These are phyloP conservation scores for Tragelaphus scriptus DNA, from an alignment of 2,113 vertebrate species.

Conservation along the genomic window DNA sequence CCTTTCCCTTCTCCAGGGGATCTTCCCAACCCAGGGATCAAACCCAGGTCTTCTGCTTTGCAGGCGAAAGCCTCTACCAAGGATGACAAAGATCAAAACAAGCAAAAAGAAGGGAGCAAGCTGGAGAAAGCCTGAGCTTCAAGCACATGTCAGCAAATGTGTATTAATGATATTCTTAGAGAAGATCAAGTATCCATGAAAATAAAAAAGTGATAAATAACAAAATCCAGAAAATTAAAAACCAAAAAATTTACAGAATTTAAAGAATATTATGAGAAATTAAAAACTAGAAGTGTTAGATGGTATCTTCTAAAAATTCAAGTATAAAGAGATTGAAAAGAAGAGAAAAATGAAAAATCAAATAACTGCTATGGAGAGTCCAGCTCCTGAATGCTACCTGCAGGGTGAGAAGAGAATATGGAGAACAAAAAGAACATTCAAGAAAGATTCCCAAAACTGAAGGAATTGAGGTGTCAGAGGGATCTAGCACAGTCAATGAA, in stretches of 20 bases:
- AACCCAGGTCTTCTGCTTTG: not conserved
- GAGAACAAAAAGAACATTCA: not conserved
- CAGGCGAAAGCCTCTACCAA: not conserved
- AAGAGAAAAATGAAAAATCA: not conserved
- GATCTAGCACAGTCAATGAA: not conserved
- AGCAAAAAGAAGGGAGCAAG: not conserved
- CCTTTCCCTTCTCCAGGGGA: not conserved
- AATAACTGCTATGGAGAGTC: not conserved
- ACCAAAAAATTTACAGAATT: not conserved
- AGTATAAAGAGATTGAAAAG: not conserved
- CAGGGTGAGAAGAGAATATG: not conserved
- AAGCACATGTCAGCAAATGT: not conserved
- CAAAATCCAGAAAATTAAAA: not conserved
- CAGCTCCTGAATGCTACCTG: not conserved
- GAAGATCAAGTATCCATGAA: not conserved
- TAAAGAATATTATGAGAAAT: not conserved
- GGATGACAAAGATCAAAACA: conserved; percentile 1
- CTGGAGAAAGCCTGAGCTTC: not conserved
- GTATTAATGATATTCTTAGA: not conserved
- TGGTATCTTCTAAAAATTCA: not conserved
- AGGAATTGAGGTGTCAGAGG: not conserved
- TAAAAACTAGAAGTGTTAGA: not conserved
- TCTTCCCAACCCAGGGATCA: not conserved
- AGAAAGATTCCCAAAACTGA: not conserved
- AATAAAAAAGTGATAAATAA: not conserved